Evolutionary conservation across 2,888 invertebrate genomes (phyloP), one percentile per base, ranked within the genome.

Genomic region (Catocala sponsa): DNA sequence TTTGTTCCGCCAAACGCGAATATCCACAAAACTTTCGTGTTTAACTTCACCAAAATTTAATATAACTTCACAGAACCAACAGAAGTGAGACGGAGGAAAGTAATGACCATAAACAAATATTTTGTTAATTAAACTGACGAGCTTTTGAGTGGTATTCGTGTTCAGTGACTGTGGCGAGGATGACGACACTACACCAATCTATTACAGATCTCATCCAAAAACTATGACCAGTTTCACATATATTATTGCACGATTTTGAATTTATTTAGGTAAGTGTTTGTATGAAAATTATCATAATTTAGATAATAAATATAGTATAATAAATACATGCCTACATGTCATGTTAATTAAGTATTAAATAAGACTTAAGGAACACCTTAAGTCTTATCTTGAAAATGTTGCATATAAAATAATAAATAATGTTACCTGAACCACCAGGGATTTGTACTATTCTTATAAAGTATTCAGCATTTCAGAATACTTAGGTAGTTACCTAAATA

Each of bases 111-210:
- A 74, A 80, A 81, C 77, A 80, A 82, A 83, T 80, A 81, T 79
- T 80, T 80, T 79, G 78, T 76, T 87, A 77, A 84, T 84, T 80
- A 78, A 83, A 75, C 72, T 44, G 59, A 61, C 63, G 62, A 74
- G 75, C 70, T 81, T 81, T 78, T 77, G 72, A 84, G 87, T 88
- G 91, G 74, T 79, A 84, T 89, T 83, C 78, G 83, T 84, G 84
- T 87, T 87, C 75, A 86, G 90, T 90, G 91, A 76, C 69, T 82
- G 87, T 87, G 86, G 77, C 81, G 78, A 85, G 83, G 80, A 84
- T 84, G 82, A 78, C 76, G 65, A 72, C 68, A 66, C 59, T 61
- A 72, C 63, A 74, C 70, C 63, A 65, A 68, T 76, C 74, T 76
- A 64, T 78, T 70, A 69, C 74, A 74, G 68, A 76, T 75, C 53